A percentile compares a stretch with the other conserved stretches of the same genome.
Conservation (phyloP, 2,113 vertebrate species). For the Hydrochoerus hydrochaeris region DNA sequence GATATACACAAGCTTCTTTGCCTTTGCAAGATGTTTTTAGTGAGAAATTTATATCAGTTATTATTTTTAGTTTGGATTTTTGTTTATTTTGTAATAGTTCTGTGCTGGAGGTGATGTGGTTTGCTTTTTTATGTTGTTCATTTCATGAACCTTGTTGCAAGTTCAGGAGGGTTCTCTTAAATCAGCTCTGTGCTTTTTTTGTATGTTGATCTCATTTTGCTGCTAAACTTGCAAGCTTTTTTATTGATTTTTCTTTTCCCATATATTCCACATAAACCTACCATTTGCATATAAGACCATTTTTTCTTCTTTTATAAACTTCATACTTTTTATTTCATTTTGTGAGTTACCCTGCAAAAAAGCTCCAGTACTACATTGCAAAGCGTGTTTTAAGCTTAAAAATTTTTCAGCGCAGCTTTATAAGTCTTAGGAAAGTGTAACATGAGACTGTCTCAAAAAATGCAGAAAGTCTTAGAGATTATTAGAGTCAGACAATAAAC, state of each 20-base stretch:
- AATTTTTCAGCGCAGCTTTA: neutral
- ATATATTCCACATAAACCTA: neutral
- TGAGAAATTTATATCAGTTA: neutral
- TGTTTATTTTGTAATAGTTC: neutral
- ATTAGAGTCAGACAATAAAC: neutral
- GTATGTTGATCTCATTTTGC: neutral
- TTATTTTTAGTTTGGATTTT: neutral
- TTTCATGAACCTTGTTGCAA: neutral
- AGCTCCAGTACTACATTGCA: neutral
- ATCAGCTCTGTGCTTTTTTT: neutral
- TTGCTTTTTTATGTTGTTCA: neutral
- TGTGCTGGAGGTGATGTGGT: neutral
- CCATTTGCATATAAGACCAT: neutral
- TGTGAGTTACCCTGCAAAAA: neutral
- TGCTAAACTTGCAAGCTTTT: neutral
- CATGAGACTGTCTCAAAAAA: neutral
- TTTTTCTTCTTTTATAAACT: neutral
- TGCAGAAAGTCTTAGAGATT: neutral
- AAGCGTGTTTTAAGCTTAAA: neutral
- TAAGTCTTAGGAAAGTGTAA: neutral
- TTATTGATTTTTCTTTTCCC: neutral
- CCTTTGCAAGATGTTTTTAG: neutral
- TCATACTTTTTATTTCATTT: neutral
- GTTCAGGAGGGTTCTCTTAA: neutral
- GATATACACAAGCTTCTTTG: neutral